Evolutionary conservation across 2,888 invertebrate species (phyloP).

Genomic region (Laspeyria flexula): DNA sequence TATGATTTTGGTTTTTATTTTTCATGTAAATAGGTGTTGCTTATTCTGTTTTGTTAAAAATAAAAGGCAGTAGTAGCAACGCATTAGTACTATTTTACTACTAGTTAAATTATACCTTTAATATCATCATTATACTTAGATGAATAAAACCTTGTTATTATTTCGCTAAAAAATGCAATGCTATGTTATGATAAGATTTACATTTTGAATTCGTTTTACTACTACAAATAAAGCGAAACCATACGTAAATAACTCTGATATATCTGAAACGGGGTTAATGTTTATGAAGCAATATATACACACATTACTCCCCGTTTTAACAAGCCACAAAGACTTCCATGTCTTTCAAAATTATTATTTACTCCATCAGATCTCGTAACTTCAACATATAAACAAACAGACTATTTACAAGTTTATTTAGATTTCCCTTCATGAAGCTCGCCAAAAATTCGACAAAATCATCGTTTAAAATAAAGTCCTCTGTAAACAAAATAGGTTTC

Average conservation of each 20-base stretch:
- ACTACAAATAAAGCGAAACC: conserved; percentile 2
- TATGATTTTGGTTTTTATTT: too few relatives aligned
- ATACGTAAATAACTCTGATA: conserved; percentile 4
- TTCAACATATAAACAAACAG: conserved; percentile 8
- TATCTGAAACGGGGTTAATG: conserved; percentile 14
- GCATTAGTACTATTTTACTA: too few relatives aligned
- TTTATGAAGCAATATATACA: conserved; percentile 8
- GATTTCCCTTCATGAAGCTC: conserved; percentile 6
- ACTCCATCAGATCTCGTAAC: conserved; percentile 3
- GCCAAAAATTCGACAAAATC: conserved; percentile 20
- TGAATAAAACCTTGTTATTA: too few relatives aligned
- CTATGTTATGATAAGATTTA: neutral
- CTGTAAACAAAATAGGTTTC: conserved; percentile 9
- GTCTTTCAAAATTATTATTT: neutral
- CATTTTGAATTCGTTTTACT: conserved; percentile 1
- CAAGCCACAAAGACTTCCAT: conserved; percentile 3
- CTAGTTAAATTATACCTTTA: too few relatives aligned
- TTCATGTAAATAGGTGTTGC: too few relatives aligned
- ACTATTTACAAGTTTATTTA: conserved; percentile 11
- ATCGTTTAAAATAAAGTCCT: conserved; percentile 10
- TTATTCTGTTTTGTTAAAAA: too few relatives aligned
- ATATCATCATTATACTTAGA: too few relatives aligned
- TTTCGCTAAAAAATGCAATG: too few relatives aligned
- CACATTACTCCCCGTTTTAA: neutral
- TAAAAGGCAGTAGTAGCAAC: too few relatives aligned